Evolutionary conservation across 2,797 vertebrate genomes (phyloP), one percentile per base, ranked within the genome.

Genomic region (Syndactyla subalaris): DNA sequence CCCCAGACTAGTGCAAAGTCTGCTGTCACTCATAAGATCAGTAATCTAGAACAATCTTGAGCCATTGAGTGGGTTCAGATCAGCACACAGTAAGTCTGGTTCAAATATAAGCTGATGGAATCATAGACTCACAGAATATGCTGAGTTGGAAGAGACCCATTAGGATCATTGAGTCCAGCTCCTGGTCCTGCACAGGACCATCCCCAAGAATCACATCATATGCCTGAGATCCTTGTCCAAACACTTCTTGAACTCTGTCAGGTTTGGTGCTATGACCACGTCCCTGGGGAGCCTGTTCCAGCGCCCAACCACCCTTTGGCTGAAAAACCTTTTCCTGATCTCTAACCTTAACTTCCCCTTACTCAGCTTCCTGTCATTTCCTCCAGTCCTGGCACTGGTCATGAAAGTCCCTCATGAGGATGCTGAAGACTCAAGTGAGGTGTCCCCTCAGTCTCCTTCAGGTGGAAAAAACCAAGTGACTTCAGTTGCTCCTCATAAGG

Each of bases 1-100:
- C 8, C 19, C 41, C 39, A 78, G 32, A 34, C 24, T n/a, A 11
- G 3, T n/a, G 13, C 26, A 46, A 20, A 63, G 30, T 39, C 10
- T 70, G 21, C 8, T 48, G 15, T 66, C 39, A 55, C 26, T 81
- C 71, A 43, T 3, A 27, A 0, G 0, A 46, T n/a, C 9, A 55
- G 6, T 27, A 82, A 79, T 21, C 8, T 46, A 65, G 26, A 81
- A 55, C 3, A 70, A 10, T 13, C 87, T 78, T 1, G 0, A 75
- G n/a, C 61, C 6, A 5, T 75, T 45, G 26, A 45, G 16, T 49
- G 22, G 10, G 26, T 43, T 89, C 39, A 61, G 15, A 73, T 71
- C 15, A 85, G 14, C 18, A 45, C 1, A 3, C 51, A 36, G 2
- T 10, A 77, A 41, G 20, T 23, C 27, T 63, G 77, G 11, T 41